Conservation (phyloP, 2,888 invertebrate species). For the Notodonta ziczac region DNA sequence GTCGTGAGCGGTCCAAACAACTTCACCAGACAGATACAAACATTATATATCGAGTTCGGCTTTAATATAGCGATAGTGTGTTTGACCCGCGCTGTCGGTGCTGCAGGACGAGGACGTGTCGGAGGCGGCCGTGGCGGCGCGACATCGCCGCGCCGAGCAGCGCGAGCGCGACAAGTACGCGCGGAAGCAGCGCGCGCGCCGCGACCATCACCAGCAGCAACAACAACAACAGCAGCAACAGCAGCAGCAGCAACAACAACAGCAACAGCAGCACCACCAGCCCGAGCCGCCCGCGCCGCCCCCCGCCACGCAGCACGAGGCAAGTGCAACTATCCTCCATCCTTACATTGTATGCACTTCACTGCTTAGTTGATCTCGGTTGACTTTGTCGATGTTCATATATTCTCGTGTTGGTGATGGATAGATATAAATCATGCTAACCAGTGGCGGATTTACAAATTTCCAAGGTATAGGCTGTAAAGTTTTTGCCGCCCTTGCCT, state of each 20-base stretch:
- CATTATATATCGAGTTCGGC: too few species aligned
- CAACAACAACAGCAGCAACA: neutral
- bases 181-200: slow-evolving; percentile 57
- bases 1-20: too few species aligned
- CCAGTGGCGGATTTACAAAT: too few species aligned
- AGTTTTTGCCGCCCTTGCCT: too few species aligned
- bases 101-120: slow-evolving; percentile 90
- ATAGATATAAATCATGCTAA: too few species aligned
- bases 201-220: slow-evolving; percentile 18
- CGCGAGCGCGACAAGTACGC: slow-evolving; percentile 92
- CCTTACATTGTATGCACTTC: too few species aligned
- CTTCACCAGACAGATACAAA: too few species aligned
- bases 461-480: too few species aligned
- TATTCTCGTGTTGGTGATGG: too few species aligned
- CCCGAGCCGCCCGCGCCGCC: slow-evolving; percentile 70
- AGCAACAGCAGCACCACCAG: neutral
- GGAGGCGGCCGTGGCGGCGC: slow-evolving; percentile 87
- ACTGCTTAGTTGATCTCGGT: too few species aligned
- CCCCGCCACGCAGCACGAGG: slow-evolving; percentile 31
- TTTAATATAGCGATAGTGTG: neutral
- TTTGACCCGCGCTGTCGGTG: neutral
- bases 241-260: neutral
- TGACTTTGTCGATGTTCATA: too few species aligned
- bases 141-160: slow-evolving; percentile 91
- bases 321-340: neutral